A percentile compares a stretch with the other conserved stretches of the same genome.
Evolutionary conservation across 2,888 invertebrate species (phyloP).

Genomic region (Gari tellinella): DNA sequence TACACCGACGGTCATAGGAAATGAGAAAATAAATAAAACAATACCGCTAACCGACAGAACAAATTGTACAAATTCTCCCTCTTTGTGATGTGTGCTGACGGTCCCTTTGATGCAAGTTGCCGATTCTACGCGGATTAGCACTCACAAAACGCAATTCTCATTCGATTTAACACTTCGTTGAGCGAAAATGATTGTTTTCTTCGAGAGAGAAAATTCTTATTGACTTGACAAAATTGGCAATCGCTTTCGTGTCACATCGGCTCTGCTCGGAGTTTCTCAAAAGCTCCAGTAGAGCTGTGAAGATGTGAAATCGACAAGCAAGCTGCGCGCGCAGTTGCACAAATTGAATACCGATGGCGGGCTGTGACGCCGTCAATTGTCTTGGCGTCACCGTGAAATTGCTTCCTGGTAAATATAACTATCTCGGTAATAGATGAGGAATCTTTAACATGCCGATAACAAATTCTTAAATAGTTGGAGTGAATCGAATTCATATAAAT

Average conservation of each 20-base stretch:
- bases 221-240: conserved; percentile 62
- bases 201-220: conserved; percentile 45
- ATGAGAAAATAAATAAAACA: too few species aligned
- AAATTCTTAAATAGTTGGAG: too few species aligned
- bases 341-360: conserved; percentile 46
- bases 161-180: conserved; percentile 60
- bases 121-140: conserved; percentile 60
- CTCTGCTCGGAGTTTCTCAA: neutral
- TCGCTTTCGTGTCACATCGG: conserved; percentile 37
- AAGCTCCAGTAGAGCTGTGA: too few species aligned
- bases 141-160: conserved; percentile 60
- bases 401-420: conserved; percentile 35
- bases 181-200: conserved; percentile 59
- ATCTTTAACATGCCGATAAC: too few species aligned
- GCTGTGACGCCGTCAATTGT: conserved; percentile 51
- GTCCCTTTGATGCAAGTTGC: neutral
- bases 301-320: too few species aligned
- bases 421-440: too few species aligned
- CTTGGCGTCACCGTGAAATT: conserved; percentile 43
- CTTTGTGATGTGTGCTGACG: too few species aligned
- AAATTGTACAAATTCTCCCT: too few species aligned
- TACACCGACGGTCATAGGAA: too few species aligned
- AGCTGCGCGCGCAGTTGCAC: conserved; percentile 1
- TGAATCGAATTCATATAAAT: too few species aligned
- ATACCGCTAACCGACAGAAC: too few species aligned